Evolutionary conservation across 1,140 invertebrate species (phyloP).

Genomic region (Tribolium castaneum): DNA sequence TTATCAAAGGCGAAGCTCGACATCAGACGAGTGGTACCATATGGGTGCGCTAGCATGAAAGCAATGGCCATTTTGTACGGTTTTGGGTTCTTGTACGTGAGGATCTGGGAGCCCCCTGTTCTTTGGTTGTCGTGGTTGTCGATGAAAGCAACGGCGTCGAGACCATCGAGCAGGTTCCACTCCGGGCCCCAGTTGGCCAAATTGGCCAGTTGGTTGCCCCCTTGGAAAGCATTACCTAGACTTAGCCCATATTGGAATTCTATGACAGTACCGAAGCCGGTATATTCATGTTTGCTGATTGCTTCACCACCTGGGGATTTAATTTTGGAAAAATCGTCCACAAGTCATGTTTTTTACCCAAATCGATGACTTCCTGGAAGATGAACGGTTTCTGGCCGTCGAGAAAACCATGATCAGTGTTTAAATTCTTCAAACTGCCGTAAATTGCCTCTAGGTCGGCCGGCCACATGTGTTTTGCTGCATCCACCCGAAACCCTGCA

Average conservation of each 20-base stretch:
- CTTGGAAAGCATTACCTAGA: slow-evolving; percentile 70
- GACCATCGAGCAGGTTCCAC: slow-evolving; percentile 69
- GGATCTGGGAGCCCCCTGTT: slow-evolving; percentile 66
- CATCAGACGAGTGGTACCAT: slow-evolving; percentile 79
- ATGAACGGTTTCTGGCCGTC: slow-evolving; percentile 72
- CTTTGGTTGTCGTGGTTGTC: slow-evolving; percentile 74
- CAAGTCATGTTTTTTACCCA: slow-evolving; percentile 66
- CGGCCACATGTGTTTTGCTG: slow-evolving; percentile 88
- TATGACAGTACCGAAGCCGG: slow-evolving; percentile 74
- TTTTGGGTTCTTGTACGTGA: slow-evolving; percentile 71
- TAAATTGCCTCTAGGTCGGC: slow-evolving; percentile 75
- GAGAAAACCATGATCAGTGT: slow-evolving; percentile 71
- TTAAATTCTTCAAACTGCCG: slow-evolving; percentile 71
- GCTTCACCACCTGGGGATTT: slow-evolving; percentile 70
- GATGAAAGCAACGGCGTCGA: slow-evolving; percentile 71
- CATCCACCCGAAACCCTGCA: slow-evolving; percentile 80
- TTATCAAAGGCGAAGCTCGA: slow-evolving; percentile 75
- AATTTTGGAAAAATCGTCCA: slow-evolving; percentile 54
- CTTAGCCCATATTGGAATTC: slow-evolving; percentile 79
- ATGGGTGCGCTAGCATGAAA: slow-evolving; percentile 88
- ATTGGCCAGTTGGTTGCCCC: slow-evolving; percentile 63
- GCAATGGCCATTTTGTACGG: slow-evolving; percentile 80
- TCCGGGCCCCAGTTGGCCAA: slow-evolving; percentile 64
- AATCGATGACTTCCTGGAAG: slow-evolving; percentile 86
- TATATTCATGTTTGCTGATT: slow-evolving; percentile 74